Evolutionary conservation across 2,113 vertebrate genomes (phyloP).

Genomic region (Haemorhous mexicanus): DNA sequence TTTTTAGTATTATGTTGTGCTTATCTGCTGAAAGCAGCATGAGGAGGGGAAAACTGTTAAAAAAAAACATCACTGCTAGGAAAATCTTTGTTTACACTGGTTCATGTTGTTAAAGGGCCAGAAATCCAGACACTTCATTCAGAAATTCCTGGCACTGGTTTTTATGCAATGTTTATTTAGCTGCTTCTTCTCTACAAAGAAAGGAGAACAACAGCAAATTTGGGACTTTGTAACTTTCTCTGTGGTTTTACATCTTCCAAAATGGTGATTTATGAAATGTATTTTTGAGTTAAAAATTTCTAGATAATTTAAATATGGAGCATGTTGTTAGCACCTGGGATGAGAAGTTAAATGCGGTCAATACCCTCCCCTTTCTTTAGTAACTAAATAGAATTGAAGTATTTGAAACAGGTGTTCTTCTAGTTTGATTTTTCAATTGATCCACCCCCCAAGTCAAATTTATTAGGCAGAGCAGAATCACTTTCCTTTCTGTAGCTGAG

Average conservation of each 20-base stretch:
- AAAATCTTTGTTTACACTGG: neutral
- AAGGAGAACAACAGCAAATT: neutral
- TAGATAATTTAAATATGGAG: neutral
- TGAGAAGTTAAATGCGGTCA: neutral
- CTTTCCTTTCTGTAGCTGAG: neutral
- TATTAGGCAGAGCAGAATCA: neutral
- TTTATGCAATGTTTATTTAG: neutral
- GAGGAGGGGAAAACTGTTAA: neutral
- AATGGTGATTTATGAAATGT: neutral
- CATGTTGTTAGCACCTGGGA: neutral
- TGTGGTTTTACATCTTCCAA: neutral
- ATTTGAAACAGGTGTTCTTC: neutral
- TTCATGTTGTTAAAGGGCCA: neutral
- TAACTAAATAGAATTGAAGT: neutral
- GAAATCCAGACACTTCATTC: neutral
- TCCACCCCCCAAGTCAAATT: neutral
- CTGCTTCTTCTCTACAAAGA: neutral
- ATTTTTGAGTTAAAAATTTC: neutral
- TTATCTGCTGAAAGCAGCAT: neutral
- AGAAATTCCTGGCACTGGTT: constrained; percentile 11
- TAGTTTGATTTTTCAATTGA: neutral
- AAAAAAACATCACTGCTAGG: neutral
- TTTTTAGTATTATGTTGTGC: neutral
- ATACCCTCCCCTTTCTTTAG: neutral
- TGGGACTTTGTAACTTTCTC: neutral